Percentiles rank a stretch among this genome's conserved stretches.
Conservation (phyloP, 2,113 vertebrate genomes). For the Elephantulus edwardii region DNA sequence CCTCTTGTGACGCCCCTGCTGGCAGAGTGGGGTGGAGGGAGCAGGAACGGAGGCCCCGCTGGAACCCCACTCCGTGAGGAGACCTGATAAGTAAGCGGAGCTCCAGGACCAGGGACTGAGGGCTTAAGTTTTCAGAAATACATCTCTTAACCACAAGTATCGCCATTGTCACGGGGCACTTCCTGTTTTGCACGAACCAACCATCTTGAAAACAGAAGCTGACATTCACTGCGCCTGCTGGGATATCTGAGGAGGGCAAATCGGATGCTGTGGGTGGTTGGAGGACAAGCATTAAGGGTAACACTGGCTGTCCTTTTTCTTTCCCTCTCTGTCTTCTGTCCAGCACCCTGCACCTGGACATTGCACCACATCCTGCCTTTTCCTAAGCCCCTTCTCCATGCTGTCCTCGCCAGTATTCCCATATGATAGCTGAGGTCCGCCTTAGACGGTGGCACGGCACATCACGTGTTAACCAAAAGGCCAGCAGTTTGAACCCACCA, state of each 20-base stretch:
- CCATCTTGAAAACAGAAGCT: conserved; percentile 41
- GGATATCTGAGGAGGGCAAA: not conserved
- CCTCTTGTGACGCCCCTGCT: not conserved
- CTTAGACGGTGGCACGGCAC: too few species aligned
- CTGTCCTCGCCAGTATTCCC: not conserved
- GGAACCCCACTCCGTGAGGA: not conserved
- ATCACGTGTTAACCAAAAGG: too few species aligned
- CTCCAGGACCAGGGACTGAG: not conserved
- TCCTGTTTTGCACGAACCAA: conserved; percentile 62
- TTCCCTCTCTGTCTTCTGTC: accelerated
- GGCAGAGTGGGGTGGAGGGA: not conserved
- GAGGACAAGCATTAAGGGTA: not conserved
- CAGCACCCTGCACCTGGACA: not conserved
- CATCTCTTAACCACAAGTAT: conserved; percentile 44
- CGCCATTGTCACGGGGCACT: conserved; percentile 48
- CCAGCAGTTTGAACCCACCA: too few species aligned
- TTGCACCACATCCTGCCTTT: not conserved
- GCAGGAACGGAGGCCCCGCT: not conserved
- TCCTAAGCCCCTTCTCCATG: not conserved
- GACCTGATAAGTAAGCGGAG: not conserved
- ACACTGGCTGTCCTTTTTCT: too few species aligned
- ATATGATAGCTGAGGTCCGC: too few species aligned
- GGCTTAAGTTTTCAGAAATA: not conserved
- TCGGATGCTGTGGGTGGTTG: not conserved
- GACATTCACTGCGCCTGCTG: not conserved